Evolutionary conservation across 1,140 invertebrate species (phyloP).

Genomic region (Philopotamus ludificatus): DNA sequence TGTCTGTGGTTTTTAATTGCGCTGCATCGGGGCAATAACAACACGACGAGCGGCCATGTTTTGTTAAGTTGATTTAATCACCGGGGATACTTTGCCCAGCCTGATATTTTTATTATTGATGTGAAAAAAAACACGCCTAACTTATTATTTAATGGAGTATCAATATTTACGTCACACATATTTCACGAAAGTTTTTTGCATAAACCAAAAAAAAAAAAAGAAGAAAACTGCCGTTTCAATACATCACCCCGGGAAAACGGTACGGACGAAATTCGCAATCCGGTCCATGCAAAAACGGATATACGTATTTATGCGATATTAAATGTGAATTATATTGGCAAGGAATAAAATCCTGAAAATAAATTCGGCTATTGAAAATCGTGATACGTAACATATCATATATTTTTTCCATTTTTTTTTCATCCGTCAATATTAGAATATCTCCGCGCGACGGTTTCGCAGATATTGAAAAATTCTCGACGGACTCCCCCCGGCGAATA

Average conservation of each 20-base stretch:
- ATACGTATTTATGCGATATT: constrained; percentile 23
- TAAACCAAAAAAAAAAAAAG: constrained; percentile 4
- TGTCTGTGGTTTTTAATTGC: too few species aligned
- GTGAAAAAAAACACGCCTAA: not conserved
- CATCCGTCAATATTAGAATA: not conserved
- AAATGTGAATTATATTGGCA: constrained; percentile 18
- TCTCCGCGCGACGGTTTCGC: not conserved
- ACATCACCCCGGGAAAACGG: not conserved
- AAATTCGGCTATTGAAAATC: constrained; percentile 15
- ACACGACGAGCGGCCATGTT: too few species aligned
- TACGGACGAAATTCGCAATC: not conserved
- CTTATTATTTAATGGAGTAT: not conserved
- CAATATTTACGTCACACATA: not conserved
- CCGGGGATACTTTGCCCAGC: too few species aligned
- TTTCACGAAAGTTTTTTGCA: not conserved
- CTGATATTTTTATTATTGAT: not conserved
- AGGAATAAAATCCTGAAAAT: constrained; percentile 17
- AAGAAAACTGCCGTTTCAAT: not conserved
- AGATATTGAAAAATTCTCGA: constrained; percentile 11
- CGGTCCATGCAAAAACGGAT: not conserved
- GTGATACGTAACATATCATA: constrained; percentile 6
- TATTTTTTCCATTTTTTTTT: constrained; percentile 2
- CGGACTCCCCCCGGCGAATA: not conserved
- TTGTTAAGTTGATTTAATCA: too few species aligned
- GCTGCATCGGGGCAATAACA: too few species aligned